phyloP scores from a whole-genome alignment of 2,113 vertebrate species.

The Cygnus buccinator region DNA sequence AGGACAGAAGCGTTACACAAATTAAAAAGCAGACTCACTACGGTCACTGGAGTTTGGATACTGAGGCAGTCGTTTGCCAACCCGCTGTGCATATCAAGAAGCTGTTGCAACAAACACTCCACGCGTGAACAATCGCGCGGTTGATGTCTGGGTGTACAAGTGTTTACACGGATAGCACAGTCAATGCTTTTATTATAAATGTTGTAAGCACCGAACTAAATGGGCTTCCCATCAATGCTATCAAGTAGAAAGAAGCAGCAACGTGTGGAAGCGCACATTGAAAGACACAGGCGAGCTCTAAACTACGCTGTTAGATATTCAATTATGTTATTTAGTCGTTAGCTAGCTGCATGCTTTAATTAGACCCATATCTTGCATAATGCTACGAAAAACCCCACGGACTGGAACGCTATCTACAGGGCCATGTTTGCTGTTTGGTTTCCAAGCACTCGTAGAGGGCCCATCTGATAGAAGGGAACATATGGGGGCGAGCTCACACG shows the following conservation, averaged over 20 bases:
- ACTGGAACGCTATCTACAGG: background rate
- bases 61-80: background rate
- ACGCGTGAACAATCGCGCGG: background rate
- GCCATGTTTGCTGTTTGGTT: background rate
- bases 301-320: background rate
- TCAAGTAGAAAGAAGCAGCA: background rate
- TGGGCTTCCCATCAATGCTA: background rate
- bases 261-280: background rate
- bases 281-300: background rate
- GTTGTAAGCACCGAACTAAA: background rate
- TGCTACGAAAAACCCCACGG: background rate
- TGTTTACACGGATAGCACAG: background rate
- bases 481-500: background rate
- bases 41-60: background rate
- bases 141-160: background rate
- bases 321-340: background rate
- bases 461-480: slow-evolving; percentile 37
- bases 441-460: background rate
- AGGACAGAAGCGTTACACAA: background rate
- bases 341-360: background rate
- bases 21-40: background rate
- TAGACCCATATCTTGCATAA: background rate
- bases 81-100: background rate
- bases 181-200: background rate
- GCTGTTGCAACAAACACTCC: background rate